Percentiles rank a stretch among this genome's conserved stretches.
phyloP scores from a whole-genome alignment of 2,797 vertebrate species.

The Mormyrus hasselquistii region DNA sequence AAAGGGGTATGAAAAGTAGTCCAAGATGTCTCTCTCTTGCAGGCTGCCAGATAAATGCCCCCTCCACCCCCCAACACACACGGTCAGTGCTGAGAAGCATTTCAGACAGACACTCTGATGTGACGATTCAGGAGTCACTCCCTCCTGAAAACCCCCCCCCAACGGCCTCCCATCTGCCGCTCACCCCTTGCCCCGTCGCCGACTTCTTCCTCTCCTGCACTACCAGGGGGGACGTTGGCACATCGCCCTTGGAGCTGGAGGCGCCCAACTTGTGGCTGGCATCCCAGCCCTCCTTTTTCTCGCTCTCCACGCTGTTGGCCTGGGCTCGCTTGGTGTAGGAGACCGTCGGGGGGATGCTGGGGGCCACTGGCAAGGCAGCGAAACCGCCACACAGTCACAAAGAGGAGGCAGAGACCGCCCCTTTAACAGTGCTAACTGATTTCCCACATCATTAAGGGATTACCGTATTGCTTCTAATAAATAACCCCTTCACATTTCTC shows the following conservation, averaged over 20 bases:
- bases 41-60: background rate
- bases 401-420: background rate
- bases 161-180: constrained; percentile 30
- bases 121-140: background rate
- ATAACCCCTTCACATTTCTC: background rate
- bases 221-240: constrained; percentile 79
- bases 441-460: background rate
- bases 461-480: background rate
- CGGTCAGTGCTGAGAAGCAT: background rate
- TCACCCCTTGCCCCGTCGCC: constrained; percentile 74
- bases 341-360: constrained; percentile 78
- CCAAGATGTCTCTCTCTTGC: background rate
- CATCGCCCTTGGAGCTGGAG: constrained; percentile 79
- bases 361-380: constrained; percentile 64
- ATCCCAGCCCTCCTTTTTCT: constrained; percentile 89
- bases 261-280: constrained; percentile 77
- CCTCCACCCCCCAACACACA: background rate
- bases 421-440: background rate
- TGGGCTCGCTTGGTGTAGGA: constrained; percentile 85
- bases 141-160: background rate
- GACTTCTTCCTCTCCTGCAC: constrained; percentile 86
- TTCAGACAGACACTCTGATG: background rate
- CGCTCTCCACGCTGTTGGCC: constrained; percentile 79
- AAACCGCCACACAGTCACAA: background rate
- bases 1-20: background rate